A percentile compares a stretch with the other conserved stretches of the same genome.
Conservation (phyloP, 2,113 vertebrate genomes). For the Perccottus glenii region DNA sequence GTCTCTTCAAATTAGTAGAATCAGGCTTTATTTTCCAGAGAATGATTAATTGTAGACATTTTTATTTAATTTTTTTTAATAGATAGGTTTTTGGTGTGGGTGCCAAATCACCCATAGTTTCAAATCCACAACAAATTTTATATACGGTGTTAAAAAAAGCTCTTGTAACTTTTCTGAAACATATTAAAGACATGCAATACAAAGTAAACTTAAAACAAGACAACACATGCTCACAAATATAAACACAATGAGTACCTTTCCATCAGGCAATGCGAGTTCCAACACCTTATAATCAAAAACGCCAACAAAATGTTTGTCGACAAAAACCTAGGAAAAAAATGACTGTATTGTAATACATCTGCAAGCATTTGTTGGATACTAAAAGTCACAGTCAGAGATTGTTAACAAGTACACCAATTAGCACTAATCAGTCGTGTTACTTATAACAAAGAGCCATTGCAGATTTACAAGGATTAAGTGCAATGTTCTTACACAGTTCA, state of each 20-base stretch:
- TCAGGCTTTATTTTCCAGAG: no score
- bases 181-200: slow-evolving; percentile 2
- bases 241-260: slow-evolving; percentile 72
- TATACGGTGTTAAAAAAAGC: no score
- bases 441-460: slow-evolving; percentile 18
- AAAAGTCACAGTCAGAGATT: slow-evolving; percentile 16
- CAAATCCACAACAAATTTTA: no score
- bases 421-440: slow-evolving; percentile 19
- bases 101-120: no score
- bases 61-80: no score
- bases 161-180: no score
- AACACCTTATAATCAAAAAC: slow-evolving; percentile 82
- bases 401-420: slow-evolving; percentile 28
- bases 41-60: no score
- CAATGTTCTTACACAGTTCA: slow-evolving; percentile 2
- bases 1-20: no score
- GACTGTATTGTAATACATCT: neutral
- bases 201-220: no score
- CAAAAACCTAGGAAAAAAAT: slow-evolving; percentile 79
- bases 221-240: neutral
- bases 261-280: slow-evolving; percentile 78
- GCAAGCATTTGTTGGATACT: neutral
- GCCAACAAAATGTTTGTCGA: slow-evolving; percentile 82
- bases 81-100: no score
- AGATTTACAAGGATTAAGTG: slow-evolving; percentile 14